Evolutionary conservation across 2,113 vertebrate genomes (phyloP).

Genomic region (Alexandromys fortis): DNA sequence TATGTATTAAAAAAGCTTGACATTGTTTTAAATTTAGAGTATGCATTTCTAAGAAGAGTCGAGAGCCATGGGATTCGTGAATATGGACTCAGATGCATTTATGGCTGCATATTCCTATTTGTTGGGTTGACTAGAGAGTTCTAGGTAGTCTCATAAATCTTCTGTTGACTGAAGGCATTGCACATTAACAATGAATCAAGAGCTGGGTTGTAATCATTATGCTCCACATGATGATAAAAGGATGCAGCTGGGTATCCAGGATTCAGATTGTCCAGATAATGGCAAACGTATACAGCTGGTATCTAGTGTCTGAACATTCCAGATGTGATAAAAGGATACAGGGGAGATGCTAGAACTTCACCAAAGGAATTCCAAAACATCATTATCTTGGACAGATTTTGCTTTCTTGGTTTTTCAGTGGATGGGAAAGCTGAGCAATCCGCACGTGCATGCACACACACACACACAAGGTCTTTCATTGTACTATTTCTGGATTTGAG

Average conservation of each 20-base stretch:
- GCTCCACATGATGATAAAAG: neutral
- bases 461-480: neutral
- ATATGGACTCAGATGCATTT: neutral
- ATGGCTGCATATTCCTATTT: neutral
- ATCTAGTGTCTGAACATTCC: neutral
- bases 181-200: neutral
- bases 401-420: neutral
- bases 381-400: neutral
- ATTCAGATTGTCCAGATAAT: neutral
- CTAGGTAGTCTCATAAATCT: neutral
- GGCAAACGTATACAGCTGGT: neutral
- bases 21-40: neutral
- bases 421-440: neutral
- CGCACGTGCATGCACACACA: accelerated
- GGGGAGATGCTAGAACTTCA: neutral
- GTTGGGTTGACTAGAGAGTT: neutral
- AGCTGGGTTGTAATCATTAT: neutral
- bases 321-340: neutral
- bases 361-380: neutral
- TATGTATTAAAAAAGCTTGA: conserved; percentile 2
- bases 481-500: neutral
- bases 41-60: neutral
- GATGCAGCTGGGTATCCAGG: too few species aligned
- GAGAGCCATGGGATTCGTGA: neutral
- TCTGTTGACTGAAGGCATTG: neutral